phyloP scores from a whole-genome alignment of 2,797 vertebrate genomes.

The Miichthys miiuy region DNA sequence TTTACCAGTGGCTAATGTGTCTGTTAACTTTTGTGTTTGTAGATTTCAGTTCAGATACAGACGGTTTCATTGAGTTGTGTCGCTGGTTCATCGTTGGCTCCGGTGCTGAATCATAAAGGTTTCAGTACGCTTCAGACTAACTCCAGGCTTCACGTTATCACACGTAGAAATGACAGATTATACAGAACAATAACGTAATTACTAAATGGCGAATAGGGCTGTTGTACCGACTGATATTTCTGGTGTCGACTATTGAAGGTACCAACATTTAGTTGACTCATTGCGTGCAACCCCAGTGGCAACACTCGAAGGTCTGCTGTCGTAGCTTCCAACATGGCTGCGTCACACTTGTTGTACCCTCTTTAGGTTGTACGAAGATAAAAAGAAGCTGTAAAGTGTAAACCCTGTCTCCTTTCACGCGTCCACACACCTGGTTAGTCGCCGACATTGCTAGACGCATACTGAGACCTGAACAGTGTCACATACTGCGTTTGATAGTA shows the following conservation, averaged over 20 bases:
- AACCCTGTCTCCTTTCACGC: no score
- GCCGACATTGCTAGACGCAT: neutral
- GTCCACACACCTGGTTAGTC: neutral
- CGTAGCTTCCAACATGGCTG: neutral
- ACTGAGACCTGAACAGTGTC: neutral
- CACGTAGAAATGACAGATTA: neutral
- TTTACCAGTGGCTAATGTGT: no score
- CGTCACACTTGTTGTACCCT: neutral
- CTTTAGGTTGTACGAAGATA: neutral
- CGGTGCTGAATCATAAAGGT: neutral
- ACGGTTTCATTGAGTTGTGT: neutral
- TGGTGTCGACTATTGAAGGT: no score
- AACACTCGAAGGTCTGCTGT: neutral
- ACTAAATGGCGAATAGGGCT: no score
- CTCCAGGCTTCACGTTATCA: neutral
- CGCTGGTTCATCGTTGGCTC: neutral
- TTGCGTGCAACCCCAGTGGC: neutral
- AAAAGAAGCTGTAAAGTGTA: neutral
- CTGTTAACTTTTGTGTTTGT: neutral
- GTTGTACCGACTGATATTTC: no score
- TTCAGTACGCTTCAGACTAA: neutral
- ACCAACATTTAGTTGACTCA: no score
- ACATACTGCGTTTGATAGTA: neutral
- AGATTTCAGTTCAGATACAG: constrained; percentile 1
- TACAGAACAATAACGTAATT: neutral